These are phyloP conservation scores for Oligia latruncula DNA, from an alignment of 2,888 invertebrate species.

Conservation along the genomic window DNA sequence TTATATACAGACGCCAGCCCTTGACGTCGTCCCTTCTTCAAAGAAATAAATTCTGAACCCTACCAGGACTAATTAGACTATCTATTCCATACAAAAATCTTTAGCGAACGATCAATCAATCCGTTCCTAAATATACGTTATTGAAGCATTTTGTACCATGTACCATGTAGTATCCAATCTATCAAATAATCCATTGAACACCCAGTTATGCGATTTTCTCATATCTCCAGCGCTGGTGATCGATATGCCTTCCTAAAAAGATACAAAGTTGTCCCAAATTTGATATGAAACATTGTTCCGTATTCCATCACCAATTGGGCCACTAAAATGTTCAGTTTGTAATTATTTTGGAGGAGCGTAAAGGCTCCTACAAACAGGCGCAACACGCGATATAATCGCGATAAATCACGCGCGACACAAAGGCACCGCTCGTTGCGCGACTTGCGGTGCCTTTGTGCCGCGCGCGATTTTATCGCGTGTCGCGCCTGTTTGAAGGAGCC, in stretches of 20 bases:
- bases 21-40: too few species aligned
- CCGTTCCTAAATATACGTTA: constrained; percentile 43
- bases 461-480: too few species aligned
- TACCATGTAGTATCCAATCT: constrained; percentile 64
- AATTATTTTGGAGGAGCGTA: constrained; percentile 14
- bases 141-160: constrained; percentile 37
- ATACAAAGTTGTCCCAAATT: constrained; percentile 75
- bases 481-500: too few species aligned
- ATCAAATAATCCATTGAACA: constrained; percentile 70
- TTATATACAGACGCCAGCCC: background rate
- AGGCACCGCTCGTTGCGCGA: too few species aligned
- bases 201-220: constrained; percentile 67
- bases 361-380: too few species aligned
- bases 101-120: constrained; percentile 62
- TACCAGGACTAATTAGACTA: constrained; percentile 7
- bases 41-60: background rate
- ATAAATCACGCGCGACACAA: too few species aligned
- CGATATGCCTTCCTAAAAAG: constrained; percentile 72
- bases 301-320: constrained; percentile 70
- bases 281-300: constrained; percentile 76
- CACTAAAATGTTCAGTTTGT: constrained; percentile 68
- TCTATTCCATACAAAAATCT: constrained; percentile 35
- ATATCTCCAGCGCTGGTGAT: constrained; percentile 69
- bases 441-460: too few species aligned
- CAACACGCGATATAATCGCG: too few species aligned